Evolutionary conservation across 2,888 invertebrate species (phyloP).

Genomic region (Xestia ashworthii): DNA sequence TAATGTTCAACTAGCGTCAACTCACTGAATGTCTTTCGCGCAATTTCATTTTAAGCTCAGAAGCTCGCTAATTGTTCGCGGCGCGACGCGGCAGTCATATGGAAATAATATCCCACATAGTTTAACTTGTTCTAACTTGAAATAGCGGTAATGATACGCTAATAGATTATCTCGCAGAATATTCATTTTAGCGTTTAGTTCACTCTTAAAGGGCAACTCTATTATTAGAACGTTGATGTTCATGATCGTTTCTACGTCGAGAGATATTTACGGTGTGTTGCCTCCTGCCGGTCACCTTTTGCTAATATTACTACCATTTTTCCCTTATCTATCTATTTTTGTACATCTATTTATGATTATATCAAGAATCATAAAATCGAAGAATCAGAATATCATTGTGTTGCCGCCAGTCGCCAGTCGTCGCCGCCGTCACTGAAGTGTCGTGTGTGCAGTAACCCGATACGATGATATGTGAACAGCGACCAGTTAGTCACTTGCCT

Average conservation of each 20-base stretch:
- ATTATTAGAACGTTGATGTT: not conserved
- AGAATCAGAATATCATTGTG: not conserved
- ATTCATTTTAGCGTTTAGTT: not conserved
- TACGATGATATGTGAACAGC: not conserved
- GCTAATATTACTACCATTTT: not conserved
- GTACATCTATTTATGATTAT: not conserved
- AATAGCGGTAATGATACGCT: not conserved
- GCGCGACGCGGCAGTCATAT: not conserved
- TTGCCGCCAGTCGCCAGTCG: not conserved
- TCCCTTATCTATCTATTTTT: not conserved
- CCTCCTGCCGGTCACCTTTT: not conserved
- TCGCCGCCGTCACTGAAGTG: not conserved
- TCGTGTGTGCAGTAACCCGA: not conserved
- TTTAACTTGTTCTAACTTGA: not conserved
- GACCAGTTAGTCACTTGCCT: not conserved
- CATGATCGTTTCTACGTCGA: not conserved
- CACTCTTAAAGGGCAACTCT: not conserved
- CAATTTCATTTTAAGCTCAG: not conserved
- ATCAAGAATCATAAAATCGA: not conserved
- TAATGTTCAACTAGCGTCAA: not conserved
- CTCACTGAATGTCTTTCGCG: not conserved
- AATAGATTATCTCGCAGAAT: conserved; percentile 9
- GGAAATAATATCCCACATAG: not conserved
- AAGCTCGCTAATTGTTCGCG: not conserved
- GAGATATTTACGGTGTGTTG: too few relatives aligned